Base-by-base conservation (phyloP, 1,140 invertebrate species). In the Bilobella aurantiaca region DNA sequence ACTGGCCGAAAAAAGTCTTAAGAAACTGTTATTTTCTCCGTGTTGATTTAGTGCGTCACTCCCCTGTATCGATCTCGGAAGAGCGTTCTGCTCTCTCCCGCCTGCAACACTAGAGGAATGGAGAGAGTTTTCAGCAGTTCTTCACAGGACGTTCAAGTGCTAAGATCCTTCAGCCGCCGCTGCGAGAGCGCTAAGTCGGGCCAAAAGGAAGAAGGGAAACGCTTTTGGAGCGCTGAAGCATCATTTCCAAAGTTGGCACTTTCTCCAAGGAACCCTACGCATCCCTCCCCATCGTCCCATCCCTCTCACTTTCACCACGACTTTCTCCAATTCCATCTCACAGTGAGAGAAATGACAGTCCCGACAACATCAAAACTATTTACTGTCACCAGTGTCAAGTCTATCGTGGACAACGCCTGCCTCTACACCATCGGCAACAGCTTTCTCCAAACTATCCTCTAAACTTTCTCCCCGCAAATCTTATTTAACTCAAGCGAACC, bases 11-110 rank as follows among this genome's bases (percentile, higher is more conserved):
- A 53, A 49, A 27, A 47, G 18, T 28, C 42, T 23, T 21, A 53
- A 53, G 49, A 53, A 53, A 12, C 23, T 53, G 49, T 47, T 49
- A 21, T 12, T 30, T 28, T 49, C 42, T 49, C 49, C 28, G n/a
- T 66, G 66, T 67, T 67, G 66, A 67, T 67, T 67, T 67, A 67
- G 66, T 67, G 66, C 66, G 66, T 67, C 66, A 67, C 53, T 67
- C 66, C 42, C 56, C 14, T 53, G 25, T 63, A 67, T 67, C 66
- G 66, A 67, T 67, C 62, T 29, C 61, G 42, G 31, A 59, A 59
- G 27, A 59, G 28, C 27, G 25, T n/a, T 18, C 31, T 27, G 18
- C 28, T 23, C 49, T 53, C 8, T 53, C 49, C 49, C 14, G 49
- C 25, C 49, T 53, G 21, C 49, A 18, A 42, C 25, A 12, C 49